Conservation (phyloP, 2,113 vertebrate genomes). For the Passerina amoena region DNA sequence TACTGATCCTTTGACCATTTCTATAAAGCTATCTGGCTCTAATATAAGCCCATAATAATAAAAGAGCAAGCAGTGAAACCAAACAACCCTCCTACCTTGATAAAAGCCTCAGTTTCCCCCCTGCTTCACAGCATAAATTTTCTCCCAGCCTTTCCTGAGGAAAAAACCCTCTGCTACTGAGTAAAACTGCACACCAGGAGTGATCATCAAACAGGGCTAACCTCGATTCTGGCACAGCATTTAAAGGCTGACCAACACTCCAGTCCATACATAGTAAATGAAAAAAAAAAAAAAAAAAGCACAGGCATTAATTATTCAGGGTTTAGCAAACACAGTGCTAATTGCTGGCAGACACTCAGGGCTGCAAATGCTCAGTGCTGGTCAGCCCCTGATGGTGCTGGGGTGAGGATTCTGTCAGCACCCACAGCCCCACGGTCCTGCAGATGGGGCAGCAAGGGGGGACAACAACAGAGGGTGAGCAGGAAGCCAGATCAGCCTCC, state of each 20-base stretch:
- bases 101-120: not conserved
- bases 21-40: not conserved
- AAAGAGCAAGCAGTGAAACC: not conserved
- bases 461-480: not conserved
- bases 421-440: accelerated
- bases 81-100: not conserved
- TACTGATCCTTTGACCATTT: not conserved
- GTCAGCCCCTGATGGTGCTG: not conserved
- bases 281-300: not conserved
- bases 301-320: not conserved
- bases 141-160: not conserved
- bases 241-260: not conserved
- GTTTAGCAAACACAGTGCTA: not conserved
- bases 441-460: not conserved
- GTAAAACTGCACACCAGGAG: not conserved
- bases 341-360: not conserved
- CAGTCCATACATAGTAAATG: accelerated
- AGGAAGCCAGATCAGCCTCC: not conserved
- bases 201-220: accelerated
- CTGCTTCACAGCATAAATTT: not conserved
- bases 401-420: not conserved
- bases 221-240: not conserved
- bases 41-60: not conserved
- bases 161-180: not conserved
- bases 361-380: not conserved